Evolutionary conservation across 2,797 vertebrate species (phyloP).

Genomic region (Chelon labrosus): DNA sequence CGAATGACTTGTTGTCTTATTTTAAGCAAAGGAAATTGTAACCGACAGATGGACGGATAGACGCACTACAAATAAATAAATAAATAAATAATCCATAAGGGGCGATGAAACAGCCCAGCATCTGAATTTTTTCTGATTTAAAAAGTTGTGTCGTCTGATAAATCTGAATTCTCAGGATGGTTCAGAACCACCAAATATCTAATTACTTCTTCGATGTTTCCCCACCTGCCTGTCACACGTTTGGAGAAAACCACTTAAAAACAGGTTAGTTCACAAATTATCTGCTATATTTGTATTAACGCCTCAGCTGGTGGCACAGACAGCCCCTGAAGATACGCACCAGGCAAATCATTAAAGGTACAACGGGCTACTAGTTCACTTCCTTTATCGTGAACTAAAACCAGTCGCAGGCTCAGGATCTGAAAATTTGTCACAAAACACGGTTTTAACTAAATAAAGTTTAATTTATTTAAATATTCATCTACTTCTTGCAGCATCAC

Average conservation of each 20-base stretch:
- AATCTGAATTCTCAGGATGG: conserved; percentile 59
- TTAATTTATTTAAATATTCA: neutral
- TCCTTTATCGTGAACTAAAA: conserved; percentile 40
- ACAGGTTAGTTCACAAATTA: conserved; percentile 87
- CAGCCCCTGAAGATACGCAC: conserved; percentile 79
- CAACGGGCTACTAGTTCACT: conserved; percentile 63
- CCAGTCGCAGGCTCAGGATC: conserved; percentile 18
- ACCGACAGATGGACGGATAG: neutral
- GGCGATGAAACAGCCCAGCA: conserved; percentile 6
- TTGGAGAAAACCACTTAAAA: conserved; percentile 85
- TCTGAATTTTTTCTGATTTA: conserved; percentile 34
- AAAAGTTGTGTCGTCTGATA: conserved; percentile 52
- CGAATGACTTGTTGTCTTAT: conserved; percentile 39
- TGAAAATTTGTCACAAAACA: neutral
- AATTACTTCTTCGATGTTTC: conserved; percentile 86
- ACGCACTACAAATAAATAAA: conserved; percentile 22
- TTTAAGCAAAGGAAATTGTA: conserved; percentile 30
- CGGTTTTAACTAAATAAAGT: neutral
- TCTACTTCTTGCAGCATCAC: neutral
- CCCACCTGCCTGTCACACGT: conserved; percentile 88
- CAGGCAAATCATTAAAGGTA: conserved; percentile 81
- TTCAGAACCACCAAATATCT: conserved; percentile 80
- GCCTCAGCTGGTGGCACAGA: conserved; percentile 88
- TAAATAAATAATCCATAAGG: neutral
- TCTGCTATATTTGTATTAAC: conserved; percentile 90